Evolutionary conservation across 2,888 invertebrate genomes (phyloP), one percentile per base, ranked within the genome.

Genomic region (Aromia moschata): DNA sequence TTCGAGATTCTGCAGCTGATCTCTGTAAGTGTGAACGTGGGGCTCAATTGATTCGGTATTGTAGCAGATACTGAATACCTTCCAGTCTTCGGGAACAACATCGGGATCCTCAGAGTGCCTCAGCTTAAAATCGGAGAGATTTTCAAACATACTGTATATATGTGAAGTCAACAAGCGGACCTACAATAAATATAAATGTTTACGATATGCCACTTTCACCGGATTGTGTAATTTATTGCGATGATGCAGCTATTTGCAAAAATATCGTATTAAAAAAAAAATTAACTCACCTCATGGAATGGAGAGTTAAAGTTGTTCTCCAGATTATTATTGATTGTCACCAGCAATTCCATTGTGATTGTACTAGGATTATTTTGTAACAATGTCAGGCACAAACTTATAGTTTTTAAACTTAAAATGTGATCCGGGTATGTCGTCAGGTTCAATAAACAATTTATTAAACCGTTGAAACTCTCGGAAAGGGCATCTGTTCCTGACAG

Each of bases 11-110:
- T 90, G 83, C 31, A 96, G 77, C 76, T 92, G 91, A 33, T 91
- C 87, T 60, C 96, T 84, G 76, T 94, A 96, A 17, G 89, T 90
- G 67, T 91, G 88, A 1, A 97, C 87, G 3, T 87, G 88, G 0
- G 89, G 85, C 12, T 85, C 83, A 38, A 89, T 87, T 15, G 83
- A 84, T 80, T 96, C 95, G 0, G 92, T 88, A 49, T 85, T 80
- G 68, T 85, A 86, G 64, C 92, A 91, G 53, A 87, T 83, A 14
- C 84, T 83, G 71, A 93, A 93, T 1, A 92, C 78, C 58, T 82
- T 80, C 74, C 85, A 85, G 43, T 79, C 80, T 75, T 85, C 85
- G 20, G 71, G 68, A 10, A 69, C 71, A 0, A 77, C 76, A 0
- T 80, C 81, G 7, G 74, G 67, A 52, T 74, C 65, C 17, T 75